Base-by-base conservation (phyloP, 1,140 invertebrate species). In the Drosophila mayri region DNA sequence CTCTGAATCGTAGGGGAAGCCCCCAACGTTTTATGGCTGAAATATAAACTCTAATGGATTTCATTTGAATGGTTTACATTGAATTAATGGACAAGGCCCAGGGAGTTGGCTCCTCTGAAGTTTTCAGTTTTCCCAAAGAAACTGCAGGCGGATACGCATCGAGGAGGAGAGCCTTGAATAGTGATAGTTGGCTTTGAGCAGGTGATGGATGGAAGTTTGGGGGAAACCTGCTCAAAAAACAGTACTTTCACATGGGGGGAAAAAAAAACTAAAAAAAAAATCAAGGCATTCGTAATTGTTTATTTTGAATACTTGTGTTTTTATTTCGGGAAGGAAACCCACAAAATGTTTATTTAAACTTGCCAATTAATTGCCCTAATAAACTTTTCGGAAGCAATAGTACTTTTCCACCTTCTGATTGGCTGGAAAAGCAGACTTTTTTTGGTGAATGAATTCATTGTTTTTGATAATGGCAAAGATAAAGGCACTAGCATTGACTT, bases 1-100 rank as follows among this genome's bases (percentile, higher is more conserved):
- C 52, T 25, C 35, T 7, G n/a, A 41, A 46, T 44, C 32, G 16
- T 4, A 11, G 49, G 28, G 25, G 22, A 22, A 47, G 61, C 16
- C 43, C 22, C 52, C 66, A 55, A 76, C 76, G 63, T 81, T 85
- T 86, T 78, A 87, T 88, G 83, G 72, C 68, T 72, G 72, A 90
- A 85, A 90, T 84, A 88, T 90, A 90, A 84, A 87, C 81, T 90
- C 81, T 81, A 87, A 90, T 90, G 84, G 85, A 85, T 87, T 85
- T 90, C 59, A 81, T 88, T 87, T 86, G 74, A 85, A 87, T 81
- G 82, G 74, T 75, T 85, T 84, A 81, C 77, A 81, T 85, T 74
- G 74, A 81, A 78, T 83, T 88, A 83, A 83, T 88, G 71, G 72
- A 65, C 79, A 67, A 38, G 63, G 63, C 66, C 16, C 63, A 44